Evolutionary conservation across 2,113 vertebrate genomes (phyloP).

Genomic region (Ranitomeya variabilis): DNA sequence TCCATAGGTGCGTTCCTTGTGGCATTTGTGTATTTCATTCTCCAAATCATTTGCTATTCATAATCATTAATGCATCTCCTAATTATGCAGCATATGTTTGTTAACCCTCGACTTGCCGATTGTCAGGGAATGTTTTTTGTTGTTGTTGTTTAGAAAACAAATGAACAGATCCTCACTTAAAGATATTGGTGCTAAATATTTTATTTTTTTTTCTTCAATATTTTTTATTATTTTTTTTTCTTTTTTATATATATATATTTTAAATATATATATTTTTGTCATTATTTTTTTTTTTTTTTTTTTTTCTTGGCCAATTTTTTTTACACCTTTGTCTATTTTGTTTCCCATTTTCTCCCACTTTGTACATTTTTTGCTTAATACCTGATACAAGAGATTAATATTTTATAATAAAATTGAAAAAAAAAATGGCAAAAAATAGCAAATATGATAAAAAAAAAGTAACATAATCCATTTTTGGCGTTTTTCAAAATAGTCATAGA

Average conservation of each 20-base stretch:
- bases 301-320: too few relatives aligned
- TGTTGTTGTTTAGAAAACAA: background rate
- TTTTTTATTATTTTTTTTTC: too few relatives aligned
- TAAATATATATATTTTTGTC: too few relatives aligned
- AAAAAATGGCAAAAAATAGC: background rate
- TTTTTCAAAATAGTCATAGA: background rate
- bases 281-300: too few relatives aligned
- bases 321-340: too few relatives aligned
- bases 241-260: too few relatives aligned
- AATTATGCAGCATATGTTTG: constrained; percentile 84
- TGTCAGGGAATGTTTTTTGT: constrained; percentile 53
- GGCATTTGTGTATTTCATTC: constrained; percentile 71
- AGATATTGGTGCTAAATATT: background rate
- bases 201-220: background rate
- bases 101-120: constrained; percentile 72
- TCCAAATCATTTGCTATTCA: constrained; percentile 78
- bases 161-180: background rate
- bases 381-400: too few relatives aligned
- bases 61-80: constrained; percentile 84
- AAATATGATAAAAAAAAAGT: background rate
- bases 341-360: too few relatives aligned
- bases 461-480: background rate
- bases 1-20: constrained; percentile 73
- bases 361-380: too few relatives aligned
- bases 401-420: too few relatives aligned